These are phyloP conservation scores for Euproctis similis DNA, from an alignment of 2,888 invertebrate genomes.

Conservation along the genomic window DNA sequence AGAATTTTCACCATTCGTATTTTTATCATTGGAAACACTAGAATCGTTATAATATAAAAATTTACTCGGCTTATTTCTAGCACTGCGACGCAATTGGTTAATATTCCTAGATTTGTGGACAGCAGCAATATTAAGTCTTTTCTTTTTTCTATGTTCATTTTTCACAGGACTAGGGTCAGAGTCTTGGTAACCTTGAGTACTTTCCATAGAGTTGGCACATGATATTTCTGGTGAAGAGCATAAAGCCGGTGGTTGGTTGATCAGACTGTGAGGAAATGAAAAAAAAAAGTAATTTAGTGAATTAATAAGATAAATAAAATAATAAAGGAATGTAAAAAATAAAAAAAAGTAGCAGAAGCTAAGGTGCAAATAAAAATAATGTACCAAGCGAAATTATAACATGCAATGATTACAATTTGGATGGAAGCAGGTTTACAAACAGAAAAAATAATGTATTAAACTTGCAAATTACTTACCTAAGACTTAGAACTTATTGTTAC, in stretches of 20 bases:
- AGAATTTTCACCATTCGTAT: conserved; percentile 26
- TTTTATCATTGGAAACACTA: conserved; percentile 30
- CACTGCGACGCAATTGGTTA: conserved; percentile 17
- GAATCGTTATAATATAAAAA: conserved; percentile 33
- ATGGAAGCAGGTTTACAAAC: conserved; percentile 61
- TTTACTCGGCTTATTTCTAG: conserved; percentile 24
- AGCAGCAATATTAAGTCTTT: conserved; percentile 26
- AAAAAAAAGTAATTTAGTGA: conserved; percentile 18
- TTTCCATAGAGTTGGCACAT: conserved; percentile 38
- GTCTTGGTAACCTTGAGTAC: conserved; percentile 56
- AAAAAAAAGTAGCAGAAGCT: conserved; percentile 27
- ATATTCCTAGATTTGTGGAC: conserved; percentile 24
- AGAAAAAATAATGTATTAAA: too few relatives aligned
- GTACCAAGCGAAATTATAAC: conserved; percentile 27
- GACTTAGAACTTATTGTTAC: not conserved
- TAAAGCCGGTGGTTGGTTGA: conserved; percentile 18
- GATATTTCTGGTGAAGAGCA: conserved; percentile 26
- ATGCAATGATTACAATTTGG: conserved; percentile 10
- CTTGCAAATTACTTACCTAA: too few relatives aligned
- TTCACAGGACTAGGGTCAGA: conserved; percentile 44
- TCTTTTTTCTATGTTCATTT: conserved; percentile 27
- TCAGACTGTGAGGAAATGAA: conserved; percentile 37
- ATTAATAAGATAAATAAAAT: conserved; percentile 1
- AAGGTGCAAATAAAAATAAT: conserved; percentile 21
- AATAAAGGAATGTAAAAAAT: conserved; percentile 2